Base-by-base conservation (phyloP, 2,797 vertebrate genomes). In the Craterocephalus amniculus region DNA sequence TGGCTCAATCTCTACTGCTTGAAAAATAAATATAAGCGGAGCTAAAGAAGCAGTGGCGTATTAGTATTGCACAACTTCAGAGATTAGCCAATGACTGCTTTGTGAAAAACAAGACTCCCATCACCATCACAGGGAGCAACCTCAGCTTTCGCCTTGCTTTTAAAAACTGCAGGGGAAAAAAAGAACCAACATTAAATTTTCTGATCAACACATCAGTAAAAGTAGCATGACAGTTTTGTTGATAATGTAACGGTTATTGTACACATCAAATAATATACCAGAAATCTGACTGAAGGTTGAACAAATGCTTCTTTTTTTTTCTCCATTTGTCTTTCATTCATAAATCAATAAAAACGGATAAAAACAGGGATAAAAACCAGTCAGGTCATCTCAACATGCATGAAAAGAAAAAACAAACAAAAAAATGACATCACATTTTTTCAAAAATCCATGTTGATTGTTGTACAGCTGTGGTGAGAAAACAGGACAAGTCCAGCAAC, bases 241-340 rank as follows among this genome's bases (percentile, higher is more conserved):
- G 93, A 96, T 96, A 96, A 96, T 95, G 95, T 96, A 95, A 96
- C 95, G 94, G 95, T 95, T 95, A 96, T 95, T 95, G 95, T 96
- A 96, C 96, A 96, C 95, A 95, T 95, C 94, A 97, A 97, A 96
- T 96, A 95, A 96, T 94, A 95, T 95, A 96, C 94, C 94, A 95
- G 96, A 65, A 93, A 90, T 91, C 83, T 87, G 94, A 84, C 94
- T 92, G 94, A 89, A 95, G 78, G 63, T 83, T 89, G 78, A 93
- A 87, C 83, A 93, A 94, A 94, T 91, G 72, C 35, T 57, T 62
- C 60, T 81, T 83, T 87, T 84, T 68, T 77, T 68, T 34, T 26
- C 48, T 34, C 20, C 10, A 31, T 38, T 43, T 74, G 60, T 69
- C 76, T 70, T 60, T 36, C 48, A 84, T 83, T 68, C 78, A 91